Evolutionary conservation across 2,888 invertebrate genomes (phyloP).

Genomic region (Tyria jacobaeae): DNA sequence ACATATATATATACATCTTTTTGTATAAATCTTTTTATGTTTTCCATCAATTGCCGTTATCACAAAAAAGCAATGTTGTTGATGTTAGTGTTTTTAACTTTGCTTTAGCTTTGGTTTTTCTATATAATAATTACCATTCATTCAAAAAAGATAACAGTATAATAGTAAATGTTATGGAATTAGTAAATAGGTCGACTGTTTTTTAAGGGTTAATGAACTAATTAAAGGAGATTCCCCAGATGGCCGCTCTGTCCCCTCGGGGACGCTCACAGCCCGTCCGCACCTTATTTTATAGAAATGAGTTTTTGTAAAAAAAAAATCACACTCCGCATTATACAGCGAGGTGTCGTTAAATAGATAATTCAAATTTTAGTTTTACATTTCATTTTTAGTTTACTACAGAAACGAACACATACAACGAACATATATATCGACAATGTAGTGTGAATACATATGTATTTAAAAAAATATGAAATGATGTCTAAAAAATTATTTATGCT

Average conservation of each 20-base stretch:
- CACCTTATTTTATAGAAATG: conserved; percentile 42
- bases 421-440: no score
- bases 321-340: conserved; percentile 27
- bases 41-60: no score
- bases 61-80: no score
- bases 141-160: conserved; percentile 21
- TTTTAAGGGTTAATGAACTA: conserved; percentile 56
- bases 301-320: conserved; percentile 33
- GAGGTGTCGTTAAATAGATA: conserved; percentile 16
- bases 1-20: no score
- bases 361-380: background rate
- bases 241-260: conserved; percentile 32
- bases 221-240: conserved; percentile 49
- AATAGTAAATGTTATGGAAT: conserved; percentile 24
- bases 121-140: conserved; percentile 15
- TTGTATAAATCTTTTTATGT: no score
- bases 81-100: no score
- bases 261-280: conserved; percentile 25
- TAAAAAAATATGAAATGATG: no score
- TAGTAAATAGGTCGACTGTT: conserved; percentile 45
- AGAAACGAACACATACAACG: background rate
- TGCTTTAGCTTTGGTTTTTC: background rate
- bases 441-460: no score
- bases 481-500: no score
- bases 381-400: no score